Evolutionary conservation across 2,888 invertebrate genomes (phyloP), one percentile per base, ranked within the genome.

Genomic region (Melitaea athalia): DNA sequence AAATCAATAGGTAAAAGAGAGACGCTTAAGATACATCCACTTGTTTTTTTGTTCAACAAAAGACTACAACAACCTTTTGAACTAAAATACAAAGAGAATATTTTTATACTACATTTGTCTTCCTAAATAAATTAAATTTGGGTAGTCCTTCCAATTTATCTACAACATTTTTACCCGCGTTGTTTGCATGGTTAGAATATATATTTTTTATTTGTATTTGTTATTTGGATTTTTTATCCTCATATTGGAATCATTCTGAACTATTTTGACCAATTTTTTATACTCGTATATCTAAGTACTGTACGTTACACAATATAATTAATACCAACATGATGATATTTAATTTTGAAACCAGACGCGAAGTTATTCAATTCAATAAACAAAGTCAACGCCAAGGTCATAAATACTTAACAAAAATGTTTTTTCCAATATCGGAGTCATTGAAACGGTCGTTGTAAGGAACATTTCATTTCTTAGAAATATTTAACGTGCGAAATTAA

Each of bases 1-100:
- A 66, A 63, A 47, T 53, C 33, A 33, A 59, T 62, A 50, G 31
- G 3, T 64, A 45, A 59, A 61, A n/a, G 52, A 68, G 60, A 53
- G n/a, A 68, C 7, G 38, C 15, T 8, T 43, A 14, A 62, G 12
- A 33, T 33, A 61, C 3, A 33, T 38, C 45, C 24, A 15, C 24
- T 59, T 59, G 24, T 42, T 59, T 59, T 59, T 24, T 11, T n/a
- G 4, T 38, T 10, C n/a, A 15, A 61, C 49, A 59, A 15, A 59
- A 17, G 11, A 3, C 4, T 33, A 43, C 10, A 43, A 43, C 50
- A 43, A 43, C 50, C 10, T 24, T 24, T 52, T 24, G 5, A 52
- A 45, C 45, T 11, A 24, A 52, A 12, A 31, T 24, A 24, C 24
- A 52, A 52, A 52, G 24, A 31, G 11, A 8, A 12, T 52, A 24